Evolutionary conservation across 2,888 invertebrate genomes (phyloP), one percentile per base, ranked within the genome.

Genomic region (Orchesellides sinensis): DNA sequence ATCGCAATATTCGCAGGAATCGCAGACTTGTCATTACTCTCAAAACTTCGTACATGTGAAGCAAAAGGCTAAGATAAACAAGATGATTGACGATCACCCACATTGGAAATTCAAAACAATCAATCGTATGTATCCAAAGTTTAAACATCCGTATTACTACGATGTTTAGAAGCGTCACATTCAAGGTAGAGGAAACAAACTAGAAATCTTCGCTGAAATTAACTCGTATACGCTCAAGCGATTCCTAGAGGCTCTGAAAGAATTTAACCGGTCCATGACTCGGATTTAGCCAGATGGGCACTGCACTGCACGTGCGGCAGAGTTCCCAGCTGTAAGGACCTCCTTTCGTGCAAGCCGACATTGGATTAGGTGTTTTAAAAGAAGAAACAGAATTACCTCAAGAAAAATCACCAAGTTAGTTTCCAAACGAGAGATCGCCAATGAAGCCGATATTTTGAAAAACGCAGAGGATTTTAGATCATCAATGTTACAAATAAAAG

Each of bases 321-420:
- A 12, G 1, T 25, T 61, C 10, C 21, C 14, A 17, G 2, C 40
- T 21, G 59, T 73, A n/a, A 45, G 14, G 32, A 49, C 27, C 17
- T 8, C n/a, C n/a, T 69, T 69, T 17, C 19, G 25, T n/a, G 65
- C 65, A 21, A 56, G 49, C 49, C 5, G 4, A 2, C 19, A 27
- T n/a, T 77, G 68, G 66, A 54, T 52, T 4, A n/a, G 2, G 12
- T 3, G 10, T 21, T 77, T 77, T 25, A 77, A 77, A 29, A n/a
- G 3, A 5, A 23, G 17, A 45, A 12, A 69, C 17, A 14, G 29
- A 8, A 69, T 69, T 17, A 25, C 49, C 2, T 10, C 10, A 5
- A 3, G 69, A 49, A 69, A 52, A 29, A 45, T 69, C n/a, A 69
- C 69, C 5, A 47, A 69, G 29, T 12, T 69, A 2, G 69, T 69